A percentile compares a stretch with the other conserved stretches of the same genome.
phyloP scores from a whole-genome alignment of 1,140 invertebrate genomes.

The Elymnias hypermnestra region DNA sequence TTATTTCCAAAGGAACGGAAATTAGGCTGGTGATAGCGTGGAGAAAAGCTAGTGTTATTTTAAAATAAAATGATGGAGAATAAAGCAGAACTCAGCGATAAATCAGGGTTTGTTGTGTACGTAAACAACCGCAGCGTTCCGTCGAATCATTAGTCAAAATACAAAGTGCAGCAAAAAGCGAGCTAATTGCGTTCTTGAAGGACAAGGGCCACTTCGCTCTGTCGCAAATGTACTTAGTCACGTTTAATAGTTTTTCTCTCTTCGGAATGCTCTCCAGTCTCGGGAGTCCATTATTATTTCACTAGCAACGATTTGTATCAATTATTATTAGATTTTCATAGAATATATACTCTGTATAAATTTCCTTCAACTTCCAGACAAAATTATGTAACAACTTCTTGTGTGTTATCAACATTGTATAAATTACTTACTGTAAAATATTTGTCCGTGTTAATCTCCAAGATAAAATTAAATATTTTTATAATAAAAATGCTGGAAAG shows the following conservation, averaged over 20 bases:
- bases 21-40: no score
- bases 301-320: constrained; percentile 40
- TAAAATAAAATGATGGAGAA: no score
- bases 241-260: constrained; percentile 68
- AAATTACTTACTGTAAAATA: no score
- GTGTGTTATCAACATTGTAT: no score
- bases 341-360: background rate
- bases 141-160: constrained; percentile 69
- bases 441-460: no score
- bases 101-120: constrained; percentile 59
- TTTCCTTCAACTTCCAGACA: no score
- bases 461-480: no score
- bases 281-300: constrained; percentile 36
- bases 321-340: constrained; percentile 16
- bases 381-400: no score
- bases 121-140: constrained; percentile 51
- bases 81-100: constrained; percentile 34
- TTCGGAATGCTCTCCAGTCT: constrained; percentile 30
- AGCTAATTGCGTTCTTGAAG: constrained; percentile 69
- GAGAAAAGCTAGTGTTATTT: no score
- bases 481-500: no score
- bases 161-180: constrained; percentile 64
- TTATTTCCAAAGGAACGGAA: no score
- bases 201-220: constrained; percentile 61
- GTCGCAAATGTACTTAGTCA: constrained; percentile 67